These are phyloP conservation scores for Tuberolachnus salignus DNA, from an alignment of 2,888 invertebrate species.

Conservation along the genomic window DNA sequence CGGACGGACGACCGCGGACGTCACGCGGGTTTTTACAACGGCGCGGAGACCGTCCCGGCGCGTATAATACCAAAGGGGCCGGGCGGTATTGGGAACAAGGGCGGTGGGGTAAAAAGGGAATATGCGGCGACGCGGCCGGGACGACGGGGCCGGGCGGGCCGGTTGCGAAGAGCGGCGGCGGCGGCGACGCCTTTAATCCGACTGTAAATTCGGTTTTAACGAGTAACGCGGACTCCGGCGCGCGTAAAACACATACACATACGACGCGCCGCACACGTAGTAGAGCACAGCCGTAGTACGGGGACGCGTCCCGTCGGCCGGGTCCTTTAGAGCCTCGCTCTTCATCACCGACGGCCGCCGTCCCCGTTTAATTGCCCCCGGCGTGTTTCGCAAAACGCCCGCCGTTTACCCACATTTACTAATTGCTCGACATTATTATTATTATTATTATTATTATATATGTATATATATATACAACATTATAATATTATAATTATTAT, in stretches of 20 bases:
- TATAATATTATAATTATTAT: too few relatives aligned
- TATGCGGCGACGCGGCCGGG: not conserved
- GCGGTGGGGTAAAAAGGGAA: too few relatives aligned
- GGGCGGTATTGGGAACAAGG: too few relatives aligned
- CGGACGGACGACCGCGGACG: too few relatives aligned
- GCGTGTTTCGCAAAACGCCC: slow-evolving; percentile 40
- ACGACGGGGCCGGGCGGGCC: not conserved
- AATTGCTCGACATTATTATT: slow-evolving; percentile 43
- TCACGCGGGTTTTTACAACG: too few relatives aligned
- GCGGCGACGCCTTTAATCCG: slow-evolving; percentile 19
- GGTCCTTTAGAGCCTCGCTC: not conserved
- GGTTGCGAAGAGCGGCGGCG: too few relatives aligned
- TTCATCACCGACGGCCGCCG: not conserved
- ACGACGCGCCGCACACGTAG: too few relatives aligned
- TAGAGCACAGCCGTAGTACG: too few relatives aligned
- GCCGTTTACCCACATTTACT: slow-evolving; percentile 44
- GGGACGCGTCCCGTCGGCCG: not conserved
- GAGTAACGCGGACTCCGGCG: not conserved
- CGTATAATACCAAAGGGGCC: not conserved
- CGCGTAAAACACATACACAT: not conserved
- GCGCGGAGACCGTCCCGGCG: slow-evolving; percentile 16
- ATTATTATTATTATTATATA: too few relatives aligned
- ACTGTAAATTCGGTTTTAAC: slow-evolving; percentile 38
- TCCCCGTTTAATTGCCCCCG: slow-evolving; percentile 36
- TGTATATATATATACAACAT: too few relatives aligned